Base-by-base conservation (phyloP, 92 coral and sea anemone genomes). In the Phenganax marumi region DNA sequence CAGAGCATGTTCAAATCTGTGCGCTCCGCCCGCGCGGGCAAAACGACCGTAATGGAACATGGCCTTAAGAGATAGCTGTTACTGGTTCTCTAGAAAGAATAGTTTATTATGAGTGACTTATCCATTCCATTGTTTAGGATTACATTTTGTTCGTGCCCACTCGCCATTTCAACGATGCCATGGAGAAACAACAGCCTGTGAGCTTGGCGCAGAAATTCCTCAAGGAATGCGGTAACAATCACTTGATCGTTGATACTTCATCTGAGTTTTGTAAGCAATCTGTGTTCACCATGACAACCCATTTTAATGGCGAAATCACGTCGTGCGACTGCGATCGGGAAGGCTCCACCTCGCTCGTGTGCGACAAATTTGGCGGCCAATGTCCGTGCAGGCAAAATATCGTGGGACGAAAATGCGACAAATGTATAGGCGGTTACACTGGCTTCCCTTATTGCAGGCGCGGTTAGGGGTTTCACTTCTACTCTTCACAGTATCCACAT, bases 281-380 rank as follows among this genome's bases (percentile, higher is more conserved):
- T 52, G 93, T 90, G 0, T 95, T 95, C 78, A 77, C 90, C 52
- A 81, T 95, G 74, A 89, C 96, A 12, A 76, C 98, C 25, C 84
- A 85, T 50, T 89, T 92, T 54, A 92, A 92, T 74, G 76, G 84
- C 21, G 97, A 93, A 43, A 91, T 93, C 8, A 48, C 89, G 54
- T 56, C 90, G 52, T 95, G 98, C 72, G 79, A 86, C 83, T 95
- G 98, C 85, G 89, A 92, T 71, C 82, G 76, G 58, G 77, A 68
- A 79, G 98, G 98, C 68, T 87, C 97, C 23, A 23, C 77, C 48
- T 82, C 85, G 74, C 77, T 62, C 16, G 84, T 84, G 74, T 95
- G 98, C 84, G 90, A 86, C 84, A 84, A 93, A 86, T 88, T 85
- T 52, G 97, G 98, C 12, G 98, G 98, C 53, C 98, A 95, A 53